Evolutionary conservation across 2,113 vertebrate species (phyloP).

Genomic region (Anthoscopus minutus): DNA sequence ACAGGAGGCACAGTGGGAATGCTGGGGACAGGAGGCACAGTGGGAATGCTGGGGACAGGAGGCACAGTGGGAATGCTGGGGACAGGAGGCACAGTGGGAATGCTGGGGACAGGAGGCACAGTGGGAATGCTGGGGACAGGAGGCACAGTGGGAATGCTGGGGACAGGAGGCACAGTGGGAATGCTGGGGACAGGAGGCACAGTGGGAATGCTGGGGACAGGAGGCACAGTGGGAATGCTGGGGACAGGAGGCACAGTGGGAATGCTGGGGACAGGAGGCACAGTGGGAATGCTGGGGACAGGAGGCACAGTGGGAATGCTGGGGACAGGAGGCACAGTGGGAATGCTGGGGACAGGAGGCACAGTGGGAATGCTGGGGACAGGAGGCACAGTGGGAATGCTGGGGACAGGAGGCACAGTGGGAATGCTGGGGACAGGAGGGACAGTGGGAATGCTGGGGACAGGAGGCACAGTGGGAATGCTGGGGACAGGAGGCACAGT

Average conservation of each 20-base stretch:
- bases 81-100: background rate
- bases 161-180: no score
- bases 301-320: background rate
- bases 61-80: background rate
- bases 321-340: no score
- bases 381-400: no score
- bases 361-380: no score
- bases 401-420: background rate
- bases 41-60: no score
- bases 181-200: background rate
- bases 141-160: background rate
- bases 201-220: no score
- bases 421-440: background rate
- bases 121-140: background rate
- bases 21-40: background rate
- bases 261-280: background rate
- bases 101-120: background rate
- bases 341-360: background rate
- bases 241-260: background rate
- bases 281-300: background rate
- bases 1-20: no score
- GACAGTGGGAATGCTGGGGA: background rate
- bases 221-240: background rate
- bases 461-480: background rate
- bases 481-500: background rate